Base-by-base conservation (phyloP, 2,113 vertebrate species). In the Donacobius atricapilla region DNA sequence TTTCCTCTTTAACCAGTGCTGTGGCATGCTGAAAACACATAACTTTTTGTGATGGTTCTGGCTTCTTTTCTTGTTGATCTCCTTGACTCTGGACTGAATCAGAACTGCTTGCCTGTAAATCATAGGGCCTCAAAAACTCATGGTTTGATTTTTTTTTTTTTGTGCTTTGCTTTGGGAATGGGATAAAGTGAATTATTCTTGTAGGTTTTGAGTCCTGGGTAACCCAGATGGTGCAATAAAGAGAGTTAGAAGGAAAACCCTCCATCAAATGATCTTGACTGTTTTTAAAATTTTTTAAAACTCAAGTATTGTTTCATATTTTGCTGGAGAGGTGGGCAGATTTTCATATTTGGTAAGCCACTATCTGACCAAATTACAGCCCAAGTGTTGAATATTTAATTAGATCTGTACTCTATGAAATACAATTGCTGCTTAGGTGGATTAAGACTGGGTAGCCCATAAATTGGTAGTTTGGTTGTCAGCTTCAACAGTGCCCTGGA, bases 401-500 rank as follows among this genome's bases (percentile, higher is more conserved):
- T 95, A 86, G 39, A 39, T 70, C 27, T 61, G 33, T 86, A 51
- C 44, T 71, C 8, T 63, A 31, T 80, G 71, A 83, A 87, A 90
- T 83, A 53, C 7, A 1, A 1, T 50, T 80, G 35, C 47, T 82
- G 31, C 69, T 90, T 96, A 40, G 45, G 68, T 93, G 64, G 65
- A 45, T 63, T 82, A 88, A 91, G 30, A 25, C 23, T 88, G 51
- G 12, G 30, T 71, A 51, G 63, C 68, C 63, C 11, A 45, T 77
- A 92, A 88, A 93, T 90, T 89, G 87, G 33, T 91, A 79, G 80
- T 96, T 95, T 93, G 44, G 37, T 92, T 95, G 56, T 93, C 92
- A 88, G 64, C 61, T 96, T 95, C 56, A 45, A 66, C 88, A 72
- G 84, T 70, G 30, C 51, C 53, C 27, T 91, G 77, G 72, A 79